Percentiles rank a stretch among this genome's conserved stretches.
Evolutionary conservation across 2,113 vertebrate species (phyloP).

Genomic region (Melanotaenia duboulayi): DNA sequence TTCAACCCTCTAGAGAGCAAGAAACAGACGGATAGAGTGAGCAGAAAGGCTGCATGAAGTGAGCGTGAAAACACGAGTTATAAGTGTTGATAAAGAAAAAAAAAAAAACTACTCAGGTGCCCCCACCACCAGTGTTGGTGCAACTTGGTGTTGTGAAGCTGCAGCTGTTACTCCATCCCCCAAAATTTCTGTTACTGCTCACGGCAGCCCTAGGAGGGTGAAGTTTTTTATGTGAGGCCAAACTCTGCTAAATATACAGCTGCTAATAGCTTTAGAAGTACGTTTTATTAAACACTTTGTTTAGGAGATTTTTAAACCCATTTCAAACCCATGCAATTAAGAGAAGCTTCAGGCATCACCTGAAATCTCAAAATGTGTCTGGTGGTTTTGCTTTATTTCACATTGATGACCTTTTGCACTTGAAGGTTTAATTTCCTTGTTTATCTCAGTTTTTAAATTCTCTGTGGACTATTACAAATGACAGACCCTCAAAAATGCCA

Average conservation of each 20-base stretch:
- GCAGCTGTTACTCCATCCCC: conserved; percentile 27
- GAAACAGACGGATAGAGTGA: conserved; percentile 20
- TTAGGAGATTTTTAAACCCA: conserved; percentile 13
- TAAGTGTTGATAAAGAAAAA: conserved; percentile 44
- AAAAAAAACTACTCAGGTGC: conserved; percentile 22
- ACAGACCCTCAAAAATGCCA: conserved; percentile 29
- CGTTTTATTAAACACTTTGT: conserved; percentile 9
- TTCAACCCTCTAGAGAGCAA: conserved; percentile 44
- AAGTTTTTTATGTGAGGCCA: not conserved
- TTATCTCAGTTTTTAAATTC: conserved; percentile 19
- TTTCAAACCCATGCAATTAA: conserved; percentile 39
- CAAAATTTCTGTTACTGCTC: conserved; percentile 36
- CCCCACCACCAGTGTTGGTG: conserved; percentile 9
- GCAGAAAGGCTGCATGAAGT: conserved; percentile 23
- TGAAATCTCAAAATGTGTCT: conserved; percentile 21
- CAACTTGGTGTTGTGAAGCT: conserved; percentile 19
- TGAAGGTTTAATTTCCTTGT: conserved; percentile 26
- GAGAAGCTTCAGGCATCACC: conserved; percentile 22
- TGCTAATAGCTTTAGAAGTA: conserved; percentile 12
- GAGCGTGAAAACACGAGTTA: conserved; percentile 47
- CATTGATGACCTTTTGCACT: conserved; percentile 30
- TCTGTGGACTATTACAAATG: conserved; percentile 39
- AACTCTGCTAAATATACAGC: not conserved
- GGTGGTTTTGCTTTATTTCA: conserved; percentile 15
- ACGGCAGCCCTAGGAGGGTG: conserved; percentile 2